A percentile compares a stretch with the other conserved stretches of the same genome.
These are phyloP conservation scores for Garrulus glandarius DNA, from an alignment of 2,797 vertebrate genomes.

Conservation along the genomic window DNA sequence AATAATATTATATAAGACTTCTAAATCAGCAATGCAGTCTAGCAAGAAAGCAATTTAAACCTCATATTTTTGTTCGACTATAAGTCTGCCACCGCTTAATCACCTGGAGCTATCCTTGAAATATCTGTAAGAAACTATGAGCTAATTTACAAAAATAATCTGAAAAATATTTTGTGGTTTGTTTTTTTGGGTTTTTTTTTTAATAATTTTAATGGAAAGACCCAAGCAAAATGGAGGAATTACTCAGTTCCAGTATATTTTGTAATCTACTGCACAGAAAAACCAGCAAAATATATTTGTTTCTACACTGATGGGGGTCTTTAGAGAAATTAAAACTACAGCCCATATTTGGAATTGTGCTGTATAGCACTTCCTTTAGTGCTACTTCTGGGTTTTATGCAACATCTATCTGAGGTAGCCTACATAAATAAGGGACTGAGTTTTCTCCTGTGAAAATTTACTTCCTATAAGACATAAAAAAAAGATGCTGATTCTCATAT, in stretches of 20 bases:
- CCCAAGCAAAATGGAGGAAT: neutral
- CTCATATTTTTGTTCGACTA: neutral
- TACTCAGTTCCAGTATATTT: neutral
- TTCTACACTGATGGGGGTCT: neutral
- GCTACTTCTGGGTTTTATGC: rapidly evolving
- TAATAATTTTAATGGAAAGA: neutral
- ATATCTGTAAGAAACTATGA: neutral
- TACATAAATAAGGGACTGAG: neutral
- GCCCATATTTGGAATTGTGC: rapidly evolving
- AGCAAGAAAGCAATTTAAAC: neutral
- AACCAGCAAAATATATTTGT: neutral
- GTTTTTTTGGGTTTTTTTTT: neutral
- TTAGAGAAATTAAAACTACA: neutral
- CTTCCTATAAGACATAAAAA: neutral
- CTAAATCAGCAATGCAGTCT: neutral
- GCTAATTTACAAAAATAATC: neutral
- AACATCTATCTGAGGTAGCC: neutral
- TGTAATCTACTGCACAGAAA: neutral
- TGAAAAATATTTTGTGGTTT: neutral
- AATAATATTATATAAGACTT: neutral
- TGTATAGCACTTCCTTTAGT: neutral
- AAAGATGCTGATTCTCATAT: neutral
- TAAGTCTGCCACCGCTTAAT: neutral
- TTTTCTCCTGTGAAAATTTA: neutral
- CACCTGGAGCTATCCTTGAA: neutral